Percentiles rank a stretch among this genome's conserved stretches.
These are phyloP conservation scores for Macropodus opercularis DNA, from an alignment of 2,797 vertebrate genomes.

Conservation along the genomic window DNA sequence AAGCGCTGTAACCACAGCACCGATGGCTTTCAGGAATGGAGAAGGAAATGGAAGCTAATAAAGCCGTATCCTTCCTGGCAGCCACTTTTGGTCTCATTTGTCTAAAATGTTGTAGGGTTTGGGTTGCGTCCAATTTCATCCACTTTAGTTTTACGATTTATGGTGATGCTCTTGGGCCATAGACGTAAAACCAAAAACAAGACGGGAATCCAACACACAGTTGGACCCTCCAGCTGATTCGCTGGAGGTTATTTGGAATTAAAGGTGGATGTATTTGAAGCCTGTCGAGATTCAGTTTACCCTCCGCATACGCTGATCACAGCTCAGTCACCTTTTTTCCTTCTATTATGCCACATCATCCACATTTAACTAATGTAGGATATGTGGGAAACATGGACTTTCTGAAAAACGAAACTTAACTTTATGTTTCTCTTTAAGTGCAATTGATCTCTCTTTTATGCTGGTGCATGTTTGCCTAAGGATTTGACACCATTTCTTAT, in stretches of 20 bases:
- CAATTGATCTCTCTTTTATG: constrained; percentile 24
- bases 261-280: not conserved
- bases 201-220: constrained; percentile 24
- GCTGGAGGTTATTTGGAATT: constrained; percentile 3
- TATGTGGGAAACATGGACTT: not conserved
- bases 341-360: constrained; percentile 4
- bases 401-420: constrained; percentile 1
- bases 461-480: not conserved
- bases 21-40: constrained; percentile 37
- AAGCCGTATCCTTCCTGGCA: constrained; percentile 47
- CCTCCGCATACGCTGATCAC: not conserved
- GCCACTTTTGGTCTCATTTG: constrained; percentile 64
- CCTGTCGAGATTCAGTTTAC: not conserved
- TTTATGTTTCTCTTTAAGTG: constrained; percentile 1
- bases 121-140: constrained; percentile 69
- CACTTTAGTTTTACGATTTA: constrained; percentile 66
- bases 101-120: constrained; percentile 62
- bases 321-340: not conserved
- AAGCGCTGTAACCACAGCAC: constrained; percentile 25
- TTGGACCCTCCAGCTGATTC: not conserved
- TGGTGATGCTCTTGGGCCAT: constrained; percentile 13
- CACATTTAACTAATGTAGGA: not conserved
- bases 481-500: constrained; percentile 23
- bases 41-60: constrained; percentile 40
- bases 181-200: constrained; percentile 36